A percentile compares a stretch with the other conserved stretches of the same genome.
Evolutionary conservation across 1,140 invertebrate genomes (phyloP).

Genomic region (Scaptomyza montana): DNA sequence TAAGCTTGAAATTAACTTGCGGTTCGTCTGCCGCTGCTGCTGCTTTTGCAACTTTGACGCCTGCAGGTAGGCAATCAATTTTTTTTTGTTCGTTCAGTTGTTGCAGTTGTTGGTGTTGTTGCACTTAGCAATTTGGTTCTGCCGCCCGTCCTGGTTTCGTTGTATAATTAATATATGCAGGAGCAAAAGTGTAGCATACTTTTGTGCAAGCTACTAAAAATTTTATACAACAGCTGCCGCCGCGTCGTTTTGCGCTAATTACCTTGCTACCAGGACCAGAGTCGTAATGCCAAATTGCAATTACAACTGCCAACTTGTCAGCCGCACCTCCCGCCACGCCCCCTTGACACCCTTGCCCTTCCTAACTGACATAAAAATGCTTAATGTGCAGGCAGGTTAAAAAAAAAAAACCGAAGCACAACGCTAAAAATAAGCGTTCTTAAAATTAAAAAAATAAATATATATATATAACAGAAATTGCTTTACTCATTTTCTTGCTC

Average conservation of each 20-base stretch:
- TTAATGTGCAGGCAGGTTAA: conserved; percentile 71
- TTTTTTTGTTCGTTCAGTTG: conserved; percentile 26
- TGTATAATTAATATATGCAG: conserved; percentile 75
- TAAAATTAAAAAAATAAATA: conserved; percentile 62
- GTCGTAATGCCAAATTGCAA: conserved; percentile 79
- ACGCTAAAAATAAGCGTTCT: conserved; percentile 47
- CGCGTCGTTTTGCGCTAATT: conserved; percentile 77
- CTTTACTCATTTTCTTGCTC: conserved; percentile 38
- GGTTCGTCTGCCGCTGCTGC: conserved; percentile 61
- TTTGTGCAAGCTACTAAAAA: conserved; percentile 64
- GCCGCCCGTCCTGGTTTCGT: conserved; percentile 2
- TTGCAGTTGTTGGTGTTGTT: conserved; percentile 35
- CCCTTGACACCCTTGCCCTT: neutral
- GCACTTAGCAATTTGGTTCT: conserved; percentile 67
- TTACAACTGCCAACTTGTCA: conserved; percentile 64
- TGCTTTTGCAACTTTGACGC: conserved; percentile 68
- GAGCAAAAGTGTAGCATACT: conserved; percentile 45
- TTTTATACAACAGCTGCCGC: conserved; percentile 74
- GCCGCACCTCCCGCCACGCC: conserved; percentile 13
- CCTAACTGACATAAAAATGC: conserved; percentile 77
- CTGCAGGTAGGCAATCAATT: conserved; percentile 80
- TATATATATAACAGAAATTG: conserved; percentile 45
- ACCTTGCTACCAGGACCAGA: conserved; percentile 48
- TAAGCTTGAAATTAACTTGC: conserved; percentile 82
- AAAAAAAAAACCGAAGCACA: conserved; percentile 14